These are phyloP conservation scores for Mandrillus leucophaeus DNA, from an alignment of 2,113 vertebrate species.

Conservation along the genomic window DNA sequence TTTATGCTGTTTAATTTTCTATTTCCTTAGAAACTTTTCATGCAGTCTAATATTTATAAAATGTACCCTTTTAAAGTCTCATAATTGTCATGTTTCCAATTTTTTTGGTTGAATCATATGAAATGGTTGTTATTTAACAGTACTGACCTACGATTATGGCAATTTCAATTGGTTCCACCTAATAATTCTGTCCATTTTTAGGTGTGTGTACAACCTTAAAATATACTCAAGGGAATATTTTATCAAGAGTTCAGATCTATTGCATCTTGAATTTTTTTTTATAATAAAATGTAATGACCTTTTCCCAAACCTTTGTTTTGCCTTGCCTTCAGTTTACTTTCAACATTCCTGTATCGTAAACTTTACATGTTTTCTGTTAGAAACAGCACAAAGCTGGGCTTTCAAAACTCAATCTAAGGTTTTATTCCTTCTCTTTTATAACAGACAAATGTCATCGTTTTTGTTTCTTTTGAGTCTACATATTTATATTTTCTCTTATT, in stretches of 20 bases:
- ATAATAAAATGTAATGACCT: background rate
- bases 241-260: background rate
- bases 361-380: background rate
- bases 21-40: background rate
- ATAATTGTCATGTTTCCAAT: background rate
- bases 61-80: background rate
- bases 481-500: background rate
- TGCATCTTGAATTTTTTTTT: background rate
- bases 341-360: background rate
- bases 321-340: background rate
- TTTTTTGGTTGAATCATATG: background rate
- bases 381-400: background rate
- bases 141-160: background rate
- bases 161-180: background rate
- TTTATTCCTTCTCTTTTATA: background rate
- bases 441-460: background rate
- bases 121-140: background rate
- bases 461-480: background rate
- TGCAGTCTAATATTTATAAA: background rate
- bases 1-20: background rate
- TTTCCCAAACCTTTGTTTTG: background rate
- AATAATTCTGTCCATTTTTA: background rate
- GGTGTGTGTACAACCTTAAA: background rate
- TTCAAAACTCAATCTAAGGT: background rate
- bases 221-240: background rate